These are phyloP conservation scores for Epizoanthus fatuus DNA, from an alignment of 92 coral and sea anemone genomes.

Conservation along the genomic window DNA sequence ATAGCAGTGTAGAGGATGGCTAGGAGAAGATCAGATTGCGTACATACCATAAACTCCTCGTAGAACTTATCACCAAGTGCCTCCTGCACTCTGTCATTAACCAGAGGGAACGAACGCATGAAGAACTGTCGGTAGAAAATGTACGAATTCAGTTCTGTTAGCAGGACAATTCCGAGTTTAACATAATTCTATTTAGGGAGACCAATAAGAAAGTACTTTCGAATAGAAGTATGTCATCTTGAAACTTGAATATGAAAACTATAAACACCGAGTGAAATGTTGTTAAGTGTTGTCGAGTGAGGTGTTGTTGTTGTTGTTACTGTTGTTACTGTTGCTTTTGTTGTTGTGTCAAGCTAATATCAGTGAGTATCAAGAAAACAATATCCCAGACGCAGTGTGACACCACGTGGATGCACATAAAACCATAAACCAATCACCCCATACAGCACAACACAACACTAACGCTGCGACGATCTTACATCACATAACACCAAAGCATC, in stretches of 20 bases:
- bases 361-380: background rate
- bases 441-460: too few species aligned
- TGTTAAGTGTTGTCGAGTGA: too few species aligned
- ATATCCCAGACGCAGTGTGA: too few species aligned
- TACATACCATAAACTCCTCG: slow-evolving; percentile 93
- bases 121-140: slow-evolving; percentile 75
- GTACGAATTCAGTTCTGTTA: background rate
- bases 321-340: too few species aligned
- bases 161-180: background rate
- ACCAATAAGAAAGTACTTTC: background rate
- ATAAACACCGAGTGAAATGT: too few species aligned
- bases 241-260: background rate
- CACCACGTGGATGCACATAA: too few species aligned
- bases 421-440: background rate
- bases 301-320: too few species aligned
- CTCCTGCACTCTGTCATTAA: slow-evolving; percentile 93
- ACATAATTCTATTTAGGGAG: too few species aligned
- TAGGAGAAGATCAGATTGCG: background rate
- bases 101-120: slow-evolving; percentile 94
- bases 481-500: background rate
- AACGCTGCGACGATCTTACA: background rate
- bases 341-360: background rate
- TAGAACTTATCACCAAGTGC: slow-evolving; percentile 97
- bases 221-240: background rate
- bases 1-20: too few species aligned